phyloP scores from a whole-genome alignment of 2,113 vertebrate genomes.

The Todiramphus saurophagus region DNA sequence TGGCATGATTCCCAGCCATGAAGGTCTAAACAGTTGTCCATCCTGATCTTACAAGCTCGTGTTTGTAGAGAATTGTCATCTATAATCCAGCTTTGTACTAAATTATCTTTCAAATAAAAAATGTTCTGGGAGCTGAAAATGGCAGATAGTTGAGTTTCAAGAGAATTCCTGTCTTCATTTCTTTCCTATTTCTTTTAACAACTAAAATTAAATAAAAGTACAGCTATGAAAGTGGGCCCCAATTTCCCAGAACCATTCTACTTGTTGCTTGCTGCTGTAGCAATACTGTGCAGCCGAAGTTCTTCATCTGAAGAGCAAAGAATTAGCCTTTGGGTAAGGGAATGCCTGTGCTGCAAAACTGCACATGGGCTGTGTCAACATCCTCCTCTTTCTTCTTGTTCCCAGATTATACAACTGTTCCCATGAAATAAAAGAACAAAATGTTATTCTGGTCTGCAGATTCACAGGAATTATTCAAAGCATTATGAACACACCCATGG shows the following conservation, averaged over 20 bases:
- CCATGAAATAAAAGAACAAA: background rate
- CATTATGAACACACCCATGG: background rate
- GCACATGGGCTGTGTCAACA: background rate
- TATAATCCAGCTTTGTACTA: slow-evolving; percentile 52
- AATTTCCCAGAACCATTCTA: background rate
- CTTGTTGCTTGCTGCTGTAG: background rate
- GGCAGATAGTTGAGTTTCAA: background rate
- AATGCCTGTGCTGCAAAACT: background rate
- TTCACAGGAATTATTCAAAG: background rate
- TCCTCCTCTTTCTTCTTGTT: background rate
- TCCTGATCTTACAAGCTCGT: slow-evolving; percentile 69
- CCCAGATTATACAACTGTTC: background rate
- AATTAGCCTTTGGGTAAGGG: background rate
- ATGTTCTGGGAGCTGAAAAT: background rate
- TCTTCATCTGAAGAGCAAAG: background rate
- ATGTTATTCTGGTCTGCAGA: background rate
- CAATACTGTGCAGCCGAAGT: background rate
- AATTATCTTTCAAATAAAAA: slow-evolving; percentile 62
- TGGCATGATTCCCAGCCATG: slow-evolving; percentile 80
- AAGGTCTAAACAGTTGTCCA: slow-evolving; percentile 80
- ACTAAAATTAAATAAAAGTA: background rate
- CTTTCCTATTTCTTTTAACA: background rate
- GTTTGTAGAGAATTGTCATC: slow-evolving; percentile 70
- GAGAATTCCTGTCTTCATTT: background rate
- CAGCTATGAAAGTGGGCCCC: background rate